These are phyloP conservation scores for Monopis laevigella DNA, from an alignment of 2,888 invertebrate genomes.

Conservation along the genomic window DNA sequence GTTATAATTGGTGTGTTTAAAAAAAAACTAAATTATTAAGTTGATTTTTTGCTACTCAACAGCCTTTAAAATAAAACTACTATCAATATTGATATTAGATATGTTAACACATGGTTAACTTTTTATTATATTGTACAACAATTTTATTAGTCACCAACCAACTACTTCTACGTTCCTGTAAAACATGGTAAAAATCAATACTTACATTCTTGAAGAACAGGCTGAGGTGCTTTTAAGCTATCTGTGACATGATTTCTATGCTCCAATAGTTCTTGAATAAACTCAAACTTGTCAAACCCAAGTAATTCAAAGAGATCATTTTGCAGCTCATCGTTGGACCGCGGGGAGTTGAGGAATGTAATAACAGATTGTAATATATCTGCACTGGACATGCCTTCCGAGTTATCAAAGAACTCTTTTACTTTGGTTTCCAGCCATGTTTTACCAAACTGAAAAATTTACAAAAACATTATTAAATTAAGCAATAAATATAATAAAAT, in stretches of 20 bases:
- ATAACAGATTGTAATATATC: slow-evolving; percentile 70
- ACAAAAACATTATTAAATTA: too few relatives aligned
- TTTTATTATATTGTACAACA: too few relatives aligned
- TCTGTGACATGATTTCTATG: slow-evolving; percentile 67
- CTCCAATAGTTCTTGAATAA: slow-evolving; percentile 73
- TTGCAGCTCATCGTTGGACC: slow-evolving; percentile 75
- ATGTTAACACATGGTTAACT: too few relatives aligned
- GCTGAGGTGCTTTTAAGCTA: slow-evolving; percentile 41
- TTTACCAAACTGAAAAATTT: slow-evolving; percentile 63
- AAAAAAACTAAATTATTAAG: too few relatives aligned
- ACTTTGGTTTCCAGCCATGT: slow-evolving; percentile 64
- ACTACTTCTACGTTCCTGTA: neutral
- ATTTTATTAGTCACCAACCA: neutral
- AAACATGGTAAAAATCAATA: neutral
- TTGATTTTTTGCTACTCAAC: too few relatives aligned
- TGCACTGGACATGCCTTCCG: slow-evolving; percentile 59
- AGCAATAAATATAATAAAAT: too few relatives aligned
- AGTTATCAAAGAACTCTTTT: slow-evolving; percentile 49
- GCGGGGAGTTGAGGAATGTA: slow-evolving; percentile 68
- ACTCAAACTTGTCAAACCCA: slow-evolving; percentile 86
- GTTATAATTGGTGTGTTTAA: too few relatives aligned
- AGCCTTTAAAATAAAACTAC: too few relatives aligned
- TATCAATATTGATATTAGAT: too few relatives aligned
- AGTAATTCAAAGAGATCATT: slow-evolving; percentile 88
- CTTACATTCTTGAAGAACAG: slow-evolving; percentile 25